phyloP scores from a whole-genome alignment of 2,888 invertebrate species.

The Papilio protenor region DNA sequence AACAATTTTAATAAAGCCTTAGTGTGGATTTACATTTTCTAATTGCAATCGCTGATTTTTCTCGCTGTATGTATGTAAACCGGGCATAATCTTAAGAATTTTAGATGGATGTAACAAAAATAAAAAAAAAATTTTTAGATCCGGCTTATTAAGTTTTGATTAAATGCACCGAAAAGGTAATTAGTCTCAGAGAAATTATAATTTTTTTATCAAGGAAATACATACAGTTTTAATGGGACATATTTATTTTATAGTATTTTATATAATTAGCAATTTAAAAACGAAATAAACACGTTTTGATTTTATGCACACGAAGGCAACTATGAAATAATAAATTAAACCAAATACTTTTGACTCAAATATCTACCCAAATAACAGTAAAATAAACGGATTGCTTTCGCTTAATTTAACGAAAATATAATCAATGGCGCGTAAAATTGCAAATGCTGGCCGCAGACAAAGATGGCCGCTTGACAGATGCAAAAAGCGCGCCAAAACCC shows the following conservation, averaged over 20 bases:
- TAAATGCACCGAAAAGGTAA: background rate
- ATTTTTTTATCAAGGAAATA: background rate
- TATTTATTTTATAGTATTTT: background rate
- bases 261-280: no score
- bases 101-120: no score
- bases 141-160: background rate
- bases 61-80: no score
- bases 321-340: background rate
- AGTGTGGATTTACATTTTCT: no score
- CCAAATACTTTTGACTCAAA: constrained; percentile 42
- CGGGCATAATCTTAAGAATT: no score
- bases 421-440: constrained; percentile 80
- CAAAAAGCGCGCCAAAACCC: constrained; percentile 76
- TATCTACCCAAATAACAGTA: constrained; percentile 50
- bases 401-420: constrained; percentile 74
- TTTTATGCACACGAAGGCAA: background rate
- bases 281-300: background rate
- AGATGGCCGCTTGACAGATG: constrained; percentile 76
- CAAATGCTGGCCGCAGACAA: constrained; percentile 74
- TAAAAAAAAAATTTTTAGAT: no score
- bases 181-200: background rate
- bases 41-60: no score
- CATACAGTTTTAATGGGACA: background rate
- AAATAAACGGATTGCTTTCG: constrained; percentile 66
- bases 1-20: no score